Evolutionary conservation across 2,113 vertebrate genomes (phyloP).

Genomic region (Phyllostomus hastatus): DNA sequence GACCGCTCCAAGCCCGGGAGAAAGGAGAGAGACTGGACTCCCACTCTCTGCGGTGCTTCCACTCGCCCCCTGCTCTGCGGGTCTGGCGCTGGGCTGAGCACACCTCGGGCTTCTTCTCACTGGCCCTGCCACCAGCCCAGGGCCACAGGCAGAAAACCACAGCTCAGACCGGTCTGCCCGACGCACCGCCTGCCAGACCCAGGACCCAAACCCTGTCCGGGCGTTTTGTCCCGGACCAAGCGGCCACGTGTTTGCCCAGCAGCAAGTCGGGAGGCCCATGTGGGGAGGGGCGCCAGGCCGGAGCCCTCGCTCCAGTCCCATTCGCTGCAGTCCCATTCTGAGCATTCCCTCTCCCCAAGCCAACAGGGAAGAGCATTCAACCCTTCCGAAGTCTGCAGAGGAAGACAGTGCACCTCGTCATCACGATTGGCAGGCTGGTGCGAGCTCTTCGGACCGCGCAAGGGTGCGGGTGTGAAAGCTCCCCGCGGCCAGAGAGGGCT

Average conservation of each 20-base stretch:
- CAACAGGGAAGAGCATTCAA: fast-evolving
- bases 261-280: neutral
- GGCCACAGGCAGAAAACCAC: neutral
- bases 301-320: neutral
- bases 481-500: neutral
- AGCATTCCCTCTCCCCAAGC: fast-evolving
- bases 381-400: neutral
- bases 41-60: fast-evolving
- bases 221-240: neutral
- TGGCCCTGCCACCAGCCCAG: neutral
- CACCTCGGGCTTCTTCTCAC: neutral
- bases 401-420: neutral
- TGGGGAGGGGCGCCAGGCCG: fast-evolving
- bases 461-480: too few relatives aligned
- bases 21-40: neutral
- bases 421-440: neutral
- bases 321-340: neutral
- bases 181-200: neutral
- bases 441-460: fast-evolving
- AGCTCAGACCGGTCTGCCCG: neutral
- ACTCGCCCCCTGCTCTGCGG: fast-evolving
- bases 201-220: neutral
- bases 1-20: too few relatives aligned
- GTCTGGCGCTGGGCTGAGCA: neutral
- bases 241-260: too few relatives aligned